Evolutionary conservation across 2,888 invertebrate species (phyloP), one percentile per base, ranked within the genome.

Genomic region (Agriotes lineatus): DNA sequence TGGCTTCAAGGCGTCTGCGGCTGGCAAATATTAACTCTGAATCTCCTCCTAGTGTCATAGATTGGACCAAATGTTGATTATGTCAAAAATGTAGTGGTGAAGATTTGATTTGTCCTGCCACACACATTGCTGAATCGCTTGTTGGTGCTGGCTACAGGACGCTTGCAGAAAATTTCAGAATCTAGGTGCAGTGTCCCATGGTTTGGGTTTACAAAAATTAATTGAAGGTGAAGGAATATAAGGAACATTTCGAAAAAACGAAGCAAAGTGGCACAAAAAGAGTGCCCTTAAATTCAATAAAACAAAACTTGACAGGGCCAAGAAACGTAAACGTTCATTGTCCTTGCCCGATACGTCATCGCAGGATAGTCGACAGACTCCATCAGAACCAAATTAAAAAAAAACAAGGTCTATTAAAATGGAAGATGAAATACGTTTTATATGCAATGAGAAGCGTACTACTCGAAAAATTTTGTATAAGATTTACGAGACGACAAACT

Each of bases 391-490:
- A 30, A 30, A 30, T 30, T 4, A 30, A 30, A 30, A 37, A 37
- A 48, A 48, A 48, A 48, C 48, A 18, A 48, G 22, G 22, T 19
- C 48, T 48, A n/a, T 48, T 48, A 1, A 48, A 48, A 48, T 48
- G 48, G 22, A 48, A 19, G 48, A 48, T 48, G 48, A 48, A 48
- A 19, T 48, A 48, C 22, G 22, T 48, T 48, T 48, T 14, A 52
- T 52, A 52, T 52, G 52, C 52, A 52, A 52, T 52, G 33, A 52
- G 52, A 52, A 52, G 52, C 19, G 14, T 14, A 33, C n/a, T 52
- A 52, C 52, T 25, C 52, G 52, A 48, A 52, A 52, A 52, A 5
- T 33, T 52, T 52, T 52, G 52, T 52, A 30, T 52, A 52, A 52
- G 30, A 33, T 52, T 52, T 52, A 33, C 33, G 33, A 33, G 33